Conservation (phyloP, 2,888 invertebrate species). For the Meandrusa payeni region DNA sequence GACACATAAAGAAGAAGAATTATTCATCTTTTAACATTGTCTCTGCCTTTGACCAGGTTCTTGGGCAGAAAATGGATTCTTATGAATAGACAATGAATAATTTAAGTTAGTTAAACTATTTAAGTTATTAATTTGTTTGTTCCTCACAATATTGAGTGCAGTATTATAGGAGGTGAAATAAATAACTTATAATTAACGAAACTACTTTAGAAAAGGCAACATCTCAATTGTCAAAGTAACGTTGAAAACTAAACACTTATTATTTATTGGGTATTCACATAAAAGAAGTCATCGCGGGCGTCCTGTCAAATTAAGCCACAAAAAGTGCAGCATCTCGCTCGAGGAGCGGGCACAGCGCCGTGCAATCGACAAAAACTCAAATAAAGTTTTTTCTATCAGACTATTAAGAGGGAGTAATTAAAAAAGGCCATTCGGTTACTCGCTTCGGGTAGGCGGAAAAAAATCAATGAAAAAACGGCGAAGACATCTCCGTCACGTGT, state of each 20-base stretch:
- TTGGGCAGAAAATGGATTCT: no score
- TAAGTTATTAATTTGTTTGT: no score
- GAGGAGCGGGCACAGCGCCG: neutral
- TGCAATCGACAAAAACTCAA: constrained; percentile 24
- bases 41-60: no score
- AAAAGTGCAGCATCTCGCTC: constrained; percentile 2
- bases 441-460: constrained; percentile 45
- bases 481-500: constrained; percentile 42
- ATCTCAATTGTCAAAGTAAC: no score
- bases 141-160: neutral
- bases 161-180: no score
- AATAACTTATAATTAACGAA: no score
- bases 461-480: constrained; percentile 36
- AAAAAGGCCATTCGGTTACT: constrained; percentile 56
- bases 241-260: constrained; percentile 4
- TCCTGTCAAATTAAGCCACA: constrained; percentile 7
- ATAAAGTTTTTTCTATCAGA: constrained; percentile 35
- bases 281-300: constrained; percentile 1
- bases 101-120: no score
- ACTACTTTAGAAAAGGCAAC: no score
- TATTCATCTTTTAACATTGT: no score
- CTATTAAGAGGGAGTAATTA: constrained; percentile 61
- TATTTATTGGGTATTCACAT: constrained; percentile 1
- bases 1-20: no score
- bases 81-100: no score